phyloP scores from a whole-genome alignment of 2,797 vertebrate genomes.

The Megalops cyprinoides region DNA sequence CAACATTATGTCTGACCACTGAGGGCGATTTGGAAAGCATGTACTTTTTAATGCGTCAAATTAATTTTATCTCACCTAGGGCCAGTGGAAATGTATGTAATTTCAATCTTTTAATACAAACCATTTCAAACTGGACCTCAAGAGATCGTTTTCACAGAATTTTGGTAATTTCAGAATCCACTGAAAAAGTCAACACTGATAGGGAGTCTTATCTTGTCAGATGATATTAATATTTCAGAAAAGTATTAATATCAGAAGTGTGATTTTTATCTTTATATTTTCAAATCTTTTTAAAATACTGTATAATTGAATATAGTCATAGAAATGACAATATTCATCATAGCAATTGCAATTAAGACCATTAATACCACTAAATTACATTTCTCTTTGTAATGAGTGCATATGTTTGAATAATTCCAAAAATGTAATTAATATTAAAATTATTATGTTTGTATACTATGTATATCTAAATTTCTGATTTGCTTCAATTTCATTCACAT shows the following conservation, averaged over 20 bases:
- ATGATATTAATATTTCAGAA: background rate
- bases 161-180: background rate
- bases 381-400: slow-evolving; percentile 1
- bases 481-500: background rate
- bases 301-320: background rate
- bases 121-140: background rate
- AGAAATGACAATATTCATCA: background rate
- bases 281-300: background rate
- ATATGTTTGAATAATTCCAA: slow-evolving; percentile 7
- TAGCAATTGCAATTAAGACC: background rate
- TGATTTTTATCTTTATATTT: background rate
- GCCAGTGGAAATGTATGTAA: background rate
- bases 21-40: background rate
- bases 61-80: background rate
- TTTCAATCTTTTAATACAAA: background rate
- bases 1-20: background rate
- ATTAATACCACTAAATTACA: background rate
- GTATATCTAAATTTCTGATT: background rate
- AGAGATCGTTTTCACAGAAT: background rate
- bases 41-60: background rate
- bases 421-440: background rate
- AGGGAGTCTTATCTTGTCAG: background rate
- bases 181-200: background rate
- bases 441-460: background rate
- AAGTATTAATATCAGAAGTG: background rate